phyloP scores from a whole-genome alignment of 2,113 vertebrate genomes.

The Tragelaphus imberbis region DNA sequence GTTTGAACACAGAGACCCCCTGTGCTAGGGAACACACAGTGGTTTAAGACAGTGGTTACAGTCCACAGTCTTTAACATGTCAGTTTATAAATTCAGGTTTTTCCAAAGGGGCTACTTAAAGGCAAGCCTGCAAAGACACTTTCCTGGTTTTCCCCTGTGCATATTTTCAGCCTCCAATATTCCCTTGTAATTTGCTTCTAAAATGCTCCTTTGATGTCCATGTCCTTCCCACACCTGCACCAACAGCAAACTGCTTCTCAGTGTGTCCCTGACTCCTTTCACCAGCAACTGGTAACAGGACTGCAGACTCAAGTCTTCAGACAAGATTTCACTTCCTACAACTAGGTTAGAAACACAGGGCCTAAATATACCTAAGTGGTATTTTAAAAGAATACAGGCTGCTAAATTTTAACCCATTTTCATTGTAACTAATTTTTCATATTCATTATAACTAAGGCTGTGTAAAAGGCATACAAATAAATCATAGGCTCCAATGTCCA shows the following conservation, averaged over 20 bases:
- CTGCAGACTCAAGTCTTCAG: not conserved
- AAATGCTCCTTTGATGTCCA: not conserved
- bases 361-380: not conserved
- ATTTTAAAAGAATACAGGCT: not conserved
- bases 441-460: not conserved
- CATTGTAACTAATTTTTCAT: not conserved
- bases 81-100: not conserved
- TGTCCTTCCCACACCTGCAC: not conserved
- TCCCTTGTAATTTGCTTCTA: not conserved
- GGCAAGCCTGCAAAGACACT: not conserved
- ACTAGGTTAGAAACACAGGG: not conserved
- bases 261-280: not conserved
- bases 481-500: not conserved
- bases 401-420: conserved; percentile 23
- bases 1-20: not conserved
- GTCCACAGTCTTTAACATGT: not conserved
- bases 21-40: not conserved
- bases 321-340: not conserved
- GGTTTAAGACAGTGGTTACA: not conserved
- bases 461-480: not conserved
- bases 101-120: not conserved
- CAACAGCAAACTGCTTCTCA: not conserved
- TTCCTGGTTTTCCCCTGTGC: not conserved
- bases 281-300: not conserved
- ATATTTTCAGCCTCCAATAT: not conserved